Conservation (phyloP, 2,888 invertebrate species). For the Stenurella melanura region DNA sequence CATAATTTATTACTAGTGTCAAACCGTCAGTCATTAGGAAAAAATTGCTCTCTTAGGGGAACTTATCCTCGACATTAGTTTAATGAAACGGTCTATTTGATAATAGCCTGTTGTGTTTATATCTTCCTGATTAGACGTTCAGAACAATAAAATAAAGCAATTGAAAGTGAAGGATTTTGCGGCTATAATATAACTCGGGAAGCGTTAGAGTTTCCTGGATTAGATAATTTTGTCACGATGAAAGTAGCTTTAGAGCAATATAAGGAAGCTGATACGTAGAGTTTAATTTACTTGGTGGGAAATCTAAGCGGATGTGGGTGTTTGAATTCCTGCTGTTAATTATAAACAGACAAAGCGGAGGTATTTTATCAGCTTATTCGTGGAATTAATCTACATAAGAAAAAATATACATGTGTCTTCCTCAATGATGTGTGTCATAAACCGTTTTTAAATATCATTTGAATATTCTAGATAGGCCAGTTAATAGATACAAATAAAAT, state of each 20-base stretch:
- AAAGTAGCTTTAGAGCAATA: neutral
- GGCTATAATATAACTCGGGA: neutral
- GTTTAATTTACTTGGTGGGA: neutral
- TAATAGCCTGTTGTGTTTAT: constrained; percentile 21
- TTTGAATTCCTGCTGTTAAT: neutral
- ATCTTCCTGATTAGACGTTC: neutral
- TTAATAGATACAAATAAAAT: too few relatives aligned
- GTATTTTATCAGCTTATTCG: too few relatives aligned
- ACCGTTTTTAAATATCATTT: too few relatives aligned
- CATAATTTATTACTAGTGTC: constrained; percentile 22
- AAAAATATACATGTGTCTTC: too few relatives aligned
- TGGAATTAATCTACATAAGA: too few relatives aligned
- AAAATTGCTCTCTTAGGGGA: constrained; percentile 19
- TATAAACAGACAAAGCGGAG: too few relatives aligned
- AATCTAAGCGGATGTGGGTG: neutral
- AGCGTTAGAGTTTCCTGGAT: neutral
- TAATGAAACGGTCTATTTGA: constrained; percentile 26
- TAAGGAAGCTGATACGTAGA: neutral
- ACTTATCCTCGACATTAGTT: constrained; percentile 16
- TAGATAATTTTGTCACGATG: neutral
- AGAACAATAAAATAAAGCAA: constrained; percentile 1
- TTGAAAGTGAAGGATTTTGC: constrained; percentile 17
- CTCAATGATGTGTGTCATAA: too few relatives aligned
- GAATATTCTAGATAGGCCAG: too few relatives aligned
- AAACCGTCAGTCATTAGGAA: constrained; percentile 15